phyloP scores from a whole-genome alignment of 2,888 invertebrate genomes.

The Pocota personata region DNA sequence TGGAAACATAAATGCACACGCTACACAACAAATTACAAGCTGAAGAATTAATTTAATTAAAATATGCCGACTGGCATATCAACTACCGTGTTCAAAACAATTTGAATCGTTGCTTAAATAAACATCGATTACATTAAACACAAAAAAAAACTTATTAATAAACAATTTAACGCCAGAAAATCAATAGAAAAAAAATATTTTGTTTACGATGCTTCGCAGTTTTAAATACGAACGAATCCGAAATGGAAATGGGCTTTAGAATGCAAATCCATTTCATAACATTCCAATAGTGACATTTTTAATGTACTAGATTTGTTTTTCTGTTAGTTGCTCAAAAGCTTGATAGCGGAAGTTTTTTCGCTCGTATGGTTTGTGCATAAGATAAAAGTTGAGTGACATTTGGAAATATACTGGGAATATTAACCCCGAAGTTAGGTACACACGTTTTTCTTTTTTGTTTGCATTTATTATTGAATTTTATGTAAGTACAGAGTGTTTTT shows the following conservation, averaged over 20 bases:
- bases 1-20: slow-evolving; percentile 5
- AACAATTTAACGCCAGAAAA: slow-evolving; percentile 19
- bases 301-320: slow-evolving; percentile 14
- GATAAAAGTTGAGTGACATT: background rate
- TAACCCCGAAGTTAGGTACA: no score
- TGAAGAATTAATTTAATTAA: background rate
- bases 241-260: slow-evolving; percentile 12
- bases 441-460: no score
- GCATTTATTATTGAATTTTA: no score
- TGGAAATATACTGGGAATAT: background rate
- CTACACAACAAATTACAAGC: background rate
- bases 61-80: slow-evolving; percentile 7
- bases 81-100: background rate
- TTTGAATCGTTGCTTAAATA: background rate
- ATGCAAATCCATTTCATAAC: background rate
- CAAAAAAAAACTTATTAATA: slow-evolving; percentile 29
- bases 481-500: no score
- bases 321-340: background rate
- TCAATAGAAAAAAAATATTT: slow-evolving; percentile 14
- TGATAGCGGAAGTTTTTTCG: background rate
- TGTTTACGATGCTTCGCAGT: background rate
- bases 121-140: background rate
- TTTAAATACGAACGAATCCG: background rate
- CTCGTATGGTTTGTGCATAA: background rate
- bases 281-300: background rate